Percentiles rank a stretch among this genome's conserved stretches.
phyloP scores from a whole-genome alignment of 2,113 vertebrate genomes.

The Athene cunicularia region DNA sequence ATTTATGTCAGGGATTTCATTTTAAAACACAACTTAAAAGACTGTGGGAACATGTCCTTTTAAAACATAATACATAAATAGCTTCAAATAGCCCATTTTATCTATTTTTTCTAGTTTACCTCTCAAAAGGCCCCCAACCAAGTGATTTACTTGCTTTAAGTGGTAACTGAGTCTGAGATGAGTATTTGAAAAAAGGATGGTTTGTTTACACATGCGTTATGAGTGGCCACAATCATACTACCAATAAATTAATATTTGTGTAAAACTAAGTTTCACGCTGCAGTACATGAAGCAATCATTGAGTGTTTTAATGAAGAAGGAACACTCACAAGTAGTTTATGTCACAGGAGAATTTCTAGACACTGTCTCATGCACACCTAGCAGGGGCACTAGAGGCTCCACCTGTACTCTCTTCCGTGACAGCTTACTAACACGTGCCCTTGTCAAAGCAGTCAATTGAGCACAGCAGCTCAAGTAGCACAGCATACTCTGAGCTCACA shows the following conservation, averaged over 20 bases:
- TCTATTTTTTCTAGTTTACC: neutral
- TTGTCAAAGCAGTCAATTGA: neutral
- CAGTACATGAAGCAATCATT: neutral
- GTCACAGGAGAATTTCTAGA: neutral
- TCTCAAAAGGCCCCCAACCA: neutral
- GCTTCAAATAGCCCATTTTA: neutral
- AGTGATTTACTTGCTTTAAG: neutral
- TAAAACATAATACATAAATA: neutral
- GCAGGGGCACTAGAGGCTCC: neutral
- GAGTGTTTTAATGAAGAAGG: neutral
- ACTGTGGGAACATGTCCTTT: neutral
- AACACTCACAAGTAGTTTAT: neutral
- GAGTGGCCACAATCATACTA: neutral
- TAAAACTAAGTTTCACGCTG: neutral
- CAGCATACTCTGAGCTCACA: neutral
- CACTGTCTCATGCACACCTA: neutral
- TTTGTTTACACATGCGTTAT: neutral
- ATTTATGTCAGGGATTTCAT: neutral
- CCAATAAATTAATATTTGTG: neutral
- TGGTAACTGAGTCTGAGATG: neutral
- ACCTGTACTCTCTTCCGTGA: neutral
- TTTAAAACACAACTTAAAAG: neutral
- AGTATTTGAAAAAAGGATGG: neutral
- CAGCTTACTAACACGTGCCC: neutral
- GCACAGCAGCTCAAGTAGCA: neutral